These are phyloP conservation scores for Pasiphila rectangulata DNA, from an alignment of 2,888 invertebrate genomes.

Conservation along the genomic window DNA sequence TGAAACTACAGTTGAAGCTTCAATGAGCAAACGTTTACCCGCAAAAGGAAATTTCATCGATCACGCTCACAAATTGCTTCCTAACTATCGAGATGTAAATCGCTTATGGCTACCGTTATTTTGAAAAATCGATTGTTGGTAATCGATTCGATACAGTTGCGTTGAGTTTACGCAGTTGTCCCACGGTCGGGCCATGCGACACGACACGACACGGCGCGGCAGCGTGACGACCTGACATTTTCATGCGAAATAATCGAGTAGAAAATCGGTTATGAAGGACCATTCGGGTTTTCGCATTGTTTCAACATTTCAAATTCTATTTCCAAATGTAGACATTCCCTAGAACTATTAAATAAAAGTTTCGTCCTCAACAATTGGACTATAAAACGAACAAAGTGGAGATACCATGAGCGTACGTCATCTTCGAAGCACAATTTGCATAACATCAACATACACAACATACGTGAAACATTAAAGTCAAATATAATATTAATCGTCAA, in stretches of 20 bases:
- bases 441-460: no score
- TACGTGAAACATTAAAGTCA: no score
- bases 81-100: constrained; percentile 76
- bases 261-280: constrained; percentile 65
- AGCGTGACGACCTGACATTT: constrained; percentile 52
- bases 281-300: constrained; percentile 54
- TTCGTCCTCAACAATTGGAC: neutral
- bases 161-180: constrained; percentile 71
- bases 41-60: constrained; percentile 76
- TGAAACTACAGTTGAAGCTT: constrained; percentile 77
- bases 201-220: constrained; percentile 32
- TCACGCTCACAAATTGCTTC: constrained; percentile 75
- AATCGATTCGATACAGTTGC: constrained; percentile 75
- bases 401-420: no score
- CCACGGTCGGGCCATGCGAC: constrained; percentile 61
- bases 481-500: no score
- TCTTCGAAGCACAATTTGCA: no score
- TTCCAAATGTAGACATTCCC: constrained; percentile 8
- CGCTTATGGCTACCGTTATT: constrained; percentile 74
- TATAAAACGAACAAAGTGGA: no score
- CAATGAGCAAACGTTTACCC: constrained; percentile 73
- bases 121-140: constrained; percentile 74
- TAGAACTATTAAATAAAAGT: neutral
- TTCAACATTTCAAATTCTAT: constrained; percentile 38
- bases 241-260: constrained; percentile 57